Base-by-base conservation (phyloP, 2,797 vertebrate genomes). In the Galaxias olidus region DNA sequence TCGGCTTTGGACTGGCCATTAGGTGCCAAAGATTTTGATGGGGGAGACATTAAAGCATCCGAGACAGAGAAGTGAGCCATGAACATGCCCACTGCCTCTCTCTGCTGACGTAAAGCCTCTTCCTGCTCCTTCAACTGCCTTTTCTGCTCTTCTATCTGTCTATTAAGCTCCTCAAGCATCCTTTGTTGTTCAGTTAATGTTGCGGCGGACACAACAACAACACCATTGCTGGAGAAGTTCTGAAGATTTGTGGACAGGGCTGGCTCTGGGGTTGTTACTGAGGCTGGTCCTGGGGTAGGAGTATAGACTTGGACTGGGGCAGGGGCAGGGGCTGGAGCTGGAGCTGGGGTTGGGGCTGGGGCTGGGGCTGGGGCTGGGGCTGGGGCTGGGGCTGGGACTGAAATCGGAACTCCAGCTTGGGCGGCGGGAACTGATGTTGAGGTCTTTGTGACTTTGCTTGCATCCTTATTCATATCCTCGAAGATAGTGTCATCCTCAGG, bases 11-110 rank as follows among this genome's bases (percentile, higher is more conserved):
- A 74, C 41, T 94, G 91, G 51, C 69, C 75, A 61, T 88, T 87
- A 4, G 91, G 47, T 43, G 91, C 40, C 0, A 88, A 69, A 11
- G 90, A 58, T 83, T 96, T 95, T 40, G 90, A 82, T 15, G 96
- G 94, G 1, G 97, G 95, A 9, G 97, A 98, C 95, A 96, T 93
- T 42, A 98, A 83, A 9, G 96, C 93, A 58, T 98, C 95, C 0
- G 96, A 95, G 69, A 95, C 96, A 1, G 97, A 98, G 87, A 99
- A 99, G 74, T 94, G 94, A 66, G 97, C 98, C 96, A 98, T 96
- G 57, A 96, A 98, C 75, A 94, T 95, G 10, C 97, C 96, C 3
- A 96, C 96, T 7, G 97, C 95, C 6, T 96, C 97, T 80, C 94
- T 93, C 84, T 98, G 97, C 77, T 96, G 94, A 54, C 96, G 89